These are phyloP conservation scores for Lateolabrax maculatus DNA, from an alignment of 2,797 vertebrate species.

Conservation along the genomic window DNA sequence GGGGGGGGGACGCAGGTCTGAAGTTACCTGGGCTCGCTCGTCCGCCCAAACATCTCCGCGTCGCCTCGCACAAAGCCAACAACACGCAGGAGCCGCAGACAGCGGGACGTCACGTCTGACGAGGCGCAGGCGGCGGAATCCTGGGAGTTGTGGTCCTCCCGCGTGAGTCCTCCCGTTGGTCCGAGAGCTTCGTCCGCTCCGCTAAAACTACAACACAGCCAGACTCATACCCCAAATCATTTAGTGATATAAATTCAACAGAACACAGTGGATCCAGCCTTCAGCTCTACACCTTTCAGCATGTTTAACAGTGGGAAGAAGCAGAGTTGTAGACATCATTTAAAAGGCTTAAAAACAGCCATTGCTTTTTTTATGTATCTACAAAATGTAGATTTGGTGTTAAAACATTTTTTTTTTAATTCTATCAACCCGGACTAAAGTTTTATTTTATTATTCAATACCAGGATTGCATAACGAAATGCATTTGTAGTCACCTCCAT, in stretches of 20 bases:
- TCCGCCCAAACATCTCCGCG: constrained; percentile 69
- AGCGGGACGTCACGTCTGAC: constrained; percentile 64
- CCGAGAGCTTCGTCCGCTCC: no score
- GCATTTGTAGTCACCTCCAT: no score
- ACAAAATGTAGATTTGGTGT: neutral
- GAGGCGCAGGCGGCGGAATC: neutral
- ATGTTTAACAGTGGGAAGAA: neutral
- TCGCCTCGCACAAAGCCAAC: constrained; percentile 76
- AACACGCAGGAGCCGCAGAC: constrained; percentile 55
- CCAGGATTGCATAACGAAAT: no score
- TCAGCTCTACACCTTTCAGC: neutral
- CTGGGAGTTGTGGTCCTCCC: constrained; percentile 76
- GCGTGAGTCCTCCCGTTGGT: neutral
- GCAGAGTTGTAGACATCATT: neutral
- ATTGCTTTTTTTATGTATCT: neutral
- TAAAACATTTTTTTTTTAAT: neutral
- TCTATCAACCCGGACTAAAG: no score
- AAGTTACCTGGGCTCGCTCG: constrained; percentile 59
- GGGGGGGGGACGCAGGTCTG: constrained; percentile 31
- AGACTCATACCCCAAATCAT: no score
- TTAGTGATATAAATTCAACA: neutral
- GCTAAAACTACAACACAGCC: neutral
- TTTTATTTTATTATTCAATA: no score
- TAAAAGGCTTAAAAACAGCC: neutral
- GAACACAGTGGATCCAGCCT: no score